phyloP scores from a whole-genome alignment of 2,888 invertebrate species.

The Ditula angustiorana region DNA sequence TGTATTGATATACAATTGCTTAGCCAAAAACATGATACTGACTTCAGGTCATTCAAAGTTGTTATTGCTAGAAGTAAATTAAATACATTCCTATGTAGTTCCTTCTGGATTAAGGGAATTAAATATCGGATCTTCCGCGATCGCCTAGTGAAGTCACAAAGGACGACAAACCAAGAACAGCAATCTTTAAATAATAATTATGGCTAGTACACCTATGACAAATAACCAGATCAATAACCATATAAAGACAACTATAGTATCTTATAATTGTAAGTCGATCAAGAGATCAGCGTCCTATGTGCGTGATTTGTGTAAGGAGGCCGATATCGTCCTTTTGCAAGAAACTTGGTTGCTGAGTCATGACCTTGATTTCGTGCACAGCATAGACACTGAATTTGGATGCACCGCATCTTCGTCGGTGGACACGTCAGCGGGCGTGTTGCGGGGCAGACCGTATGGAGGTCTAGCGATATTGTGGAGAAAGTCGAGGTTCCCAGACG shows the following conservation, averaged over 20 bases:
- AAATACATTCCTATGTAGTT: neutral
- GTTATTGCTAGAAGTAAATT: neutral
- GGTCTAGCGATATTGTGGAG: constrained; percentile 4
- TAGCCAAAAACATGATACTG: neutral
- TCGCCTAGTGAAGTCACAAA: neutral
- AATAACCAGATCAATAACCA: no score
- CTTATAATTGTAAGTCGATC: neutral
- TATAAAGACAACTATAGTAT: neutral
- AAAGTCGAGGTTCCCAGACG: constrained; percentile 1
- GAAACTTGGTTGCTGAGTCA: neutral
- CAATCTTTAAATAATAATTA: neutral
- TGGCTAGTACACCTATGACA: neutral
- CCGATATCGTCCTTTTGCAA: neutral
- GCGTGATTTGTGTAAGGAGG: neutral
- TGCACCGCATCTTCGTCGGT: neutral
- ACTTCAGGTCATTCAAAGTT: constrained; percentile 9
- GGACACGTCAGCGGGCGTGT: neutral
- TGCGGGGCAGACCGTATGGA: constrained; percentile 4
- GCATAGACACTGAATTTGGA: neutral
- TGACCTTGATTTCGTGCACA: neutral
- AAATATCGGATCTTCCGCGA: constrained; percentile 12
- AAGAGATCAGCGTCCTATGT: neutral
- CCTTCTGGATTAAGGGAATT: constrained; percentile 4
- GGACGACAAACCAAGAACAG: neutral
- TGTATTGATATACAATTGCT: constrained; percentile 2